Percentiles rank a stretch among this genome's conserved stretches.
phyloP scores from a whole-genome alignment of 2,113 vertebrate species.

The Misgurnus anguillicaudatus region DNA sequence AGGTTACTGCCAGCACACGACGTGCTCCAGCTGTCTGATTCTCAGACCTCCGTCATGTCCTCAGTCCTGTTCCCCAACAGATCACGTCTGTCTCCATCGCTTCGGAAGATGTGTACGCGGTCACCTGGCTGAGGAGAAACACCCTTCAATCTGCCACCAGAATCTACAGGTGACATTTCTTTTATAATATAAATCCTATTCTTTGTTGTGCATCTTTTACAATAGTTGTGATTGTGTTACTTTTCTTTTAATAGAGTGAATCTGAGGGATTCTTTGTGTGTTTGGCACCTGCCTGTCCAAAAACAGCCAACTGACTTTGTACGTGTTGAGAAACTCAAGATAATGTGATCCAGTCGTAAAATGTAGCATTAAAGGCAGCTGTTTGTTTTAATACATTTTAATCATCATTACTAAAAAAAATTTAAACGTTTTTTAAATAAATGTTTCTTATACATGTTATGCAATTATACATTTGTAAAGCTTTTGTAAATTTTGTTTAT shows the following conservation, averaged over 20 bases:
- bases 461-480: neutral
- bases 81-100: conserved; percentile 63
- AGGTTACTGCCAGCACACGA: conserved; percentile 72
- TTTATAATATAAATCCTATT: neutral
- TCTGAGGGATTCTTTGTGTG: conserved; percentile 67
- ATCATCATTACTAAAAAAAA: neutral
- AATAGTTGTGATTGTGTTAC: too few species aligned
- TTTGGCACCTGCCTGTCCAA: conserved; percentile 65
- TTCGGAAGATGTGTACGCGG: conserved; percentile 69
- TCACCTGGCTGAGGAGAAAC: conserved; percentile 56
- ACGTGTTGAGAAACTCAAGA: neutral
- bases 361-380: conserved; percentile 69
- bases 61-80: conserved; percentile 60
- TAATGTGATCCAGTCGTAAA: neutral
- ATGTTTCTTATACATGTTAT: neutral
- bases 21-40: conserved; percentile 70
- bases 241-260: conserved; percentile 54
- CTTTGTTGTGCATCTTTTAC: neutral
- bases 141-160: conserved; percentile 55
- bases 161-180: conserved; percentile 62
- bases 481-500: neutral
- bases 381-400: conserved; percentile 32
- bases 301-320: conserved; percentile 29
- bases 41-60: conserved; percentile 63
- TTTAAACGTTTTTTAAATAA: neutral